phyloP scores from a whole-genome alignment of 2,797 vertebrate species.

The Erpetoichthys calabaricus region DNA sequence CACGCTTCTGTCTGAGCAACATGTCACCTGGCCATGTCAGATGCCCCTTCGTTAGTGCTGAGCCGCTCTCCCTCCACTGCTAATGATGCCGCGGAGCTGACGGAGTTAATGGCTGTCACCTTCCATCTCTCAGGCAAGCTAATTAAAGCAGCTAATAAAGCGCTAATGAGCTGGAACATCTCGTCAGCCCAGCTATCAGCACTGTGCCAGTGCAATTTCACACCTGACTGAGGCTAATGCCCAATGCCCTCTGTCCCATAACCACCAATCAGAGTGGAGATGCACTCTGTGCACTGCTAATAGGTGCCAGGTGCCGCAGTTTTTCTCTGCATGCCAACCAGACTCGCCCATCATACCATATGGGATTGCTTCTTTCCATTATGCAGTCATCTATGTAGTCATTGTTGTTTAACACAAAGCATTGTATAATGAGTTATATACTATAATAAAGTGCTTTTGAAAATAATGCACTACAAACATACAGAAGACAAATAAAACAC shows the following conservation, averaged over 20 bases:
- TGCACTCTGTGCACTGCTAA: no score
- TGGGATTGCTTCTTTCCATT: neutral
- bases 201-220: constrained; percentile 36
- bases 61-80: constrained; percentile 38
- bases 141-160: constrained; percentile 61
- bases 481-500: no score
- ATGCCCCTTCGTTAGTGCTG: constrained; percentile 5
- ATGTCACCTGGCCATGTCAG: neutral
- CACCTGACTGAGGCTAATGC: constrained; percentile 32
- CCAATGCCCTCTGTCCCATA: constrained; percentile 11
- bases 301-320: no score
- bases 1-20: no score
- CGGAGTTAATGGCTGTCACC: neutral
- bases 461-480: no score
- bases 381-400: no score
- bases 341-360: constrained; percentile 7
- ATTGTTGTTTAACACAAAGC: no score
- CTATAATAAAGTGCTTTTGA: no score
- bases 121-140: constrained; percentile 41
- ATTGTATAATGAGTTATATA: no score
- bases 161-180: constrained; percentile 43
- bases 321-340: no score
- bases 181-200: constrained; percentile 15
- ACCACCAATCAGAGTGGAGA: constrained; percentile 9
- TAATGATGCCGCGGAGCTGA: constrained; percentile 34